phyloP scores from a whole-genome alignment of 2,888 invertebrate species.

The Sarcophaga variegata region DNA sequence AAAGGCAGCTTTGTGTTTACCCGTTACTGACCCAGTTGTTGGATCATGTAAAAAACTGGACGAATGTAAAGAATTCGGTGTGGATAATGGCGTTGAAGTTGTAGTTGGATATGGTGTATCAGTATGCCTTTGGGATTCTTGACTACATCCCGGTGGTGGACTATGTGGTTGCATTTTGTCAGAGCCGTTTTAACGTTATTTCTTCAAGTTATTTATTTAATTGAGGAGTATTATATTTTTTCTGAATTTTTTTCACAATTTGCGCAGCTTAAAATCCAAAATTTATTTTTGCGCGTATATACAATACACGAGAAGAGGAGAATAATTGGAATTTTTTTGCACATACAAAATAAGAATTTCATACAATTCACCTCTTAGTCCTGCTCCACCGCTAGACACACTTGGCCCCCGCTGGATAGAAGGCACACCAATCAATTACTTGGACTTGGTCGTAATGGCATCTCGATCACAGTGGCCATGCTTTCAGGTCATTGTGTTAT shows the following conservation, averaged over 20 bases:
- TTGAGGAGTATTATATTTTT: constrained; percentile 51
- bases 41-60: constrained; percentile 76
- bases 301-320: constrained; percentile 62
- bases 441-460: too few relatives aligned
- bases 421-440: too few relatives aligned
- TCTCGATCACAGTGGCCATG: too few relatives aligned
- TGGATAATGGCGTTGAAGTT: constrained; percentile 71
- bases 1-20: constrained; percentile 91
- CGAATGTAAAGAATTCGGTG: constrained; percentile 74
- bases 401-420: too few relatives aligned
- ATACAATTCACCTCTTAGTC: constrained; percentile 25
- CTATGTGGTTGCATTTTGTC: constrained; percentile 61
- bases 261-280: constrained; percentile 70
- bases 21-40: constrained; percentile 62
- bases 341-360: constrained; percentile 61
- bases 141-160: constrained; percentile 36
- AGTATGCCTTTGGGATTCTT: constrained; percentile 64
- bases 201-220: constrained; percentile 36
- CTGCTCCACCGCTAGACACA: too few relatives aligned
- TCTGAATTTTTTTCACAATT: constrained; percentile 51
- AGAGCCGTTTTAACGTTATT: constrained; percentile 34
- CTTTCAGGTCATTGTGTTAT: too few relatives aligned
- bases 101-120: constrained; percentile 71
- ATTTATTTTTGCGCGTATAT: constrained; percentile 68
- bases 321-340: constrained; percentile 65